Conservation (phyloP, 2,113 vertebrate species). For the Thoracochromis brauschi region DNA sequence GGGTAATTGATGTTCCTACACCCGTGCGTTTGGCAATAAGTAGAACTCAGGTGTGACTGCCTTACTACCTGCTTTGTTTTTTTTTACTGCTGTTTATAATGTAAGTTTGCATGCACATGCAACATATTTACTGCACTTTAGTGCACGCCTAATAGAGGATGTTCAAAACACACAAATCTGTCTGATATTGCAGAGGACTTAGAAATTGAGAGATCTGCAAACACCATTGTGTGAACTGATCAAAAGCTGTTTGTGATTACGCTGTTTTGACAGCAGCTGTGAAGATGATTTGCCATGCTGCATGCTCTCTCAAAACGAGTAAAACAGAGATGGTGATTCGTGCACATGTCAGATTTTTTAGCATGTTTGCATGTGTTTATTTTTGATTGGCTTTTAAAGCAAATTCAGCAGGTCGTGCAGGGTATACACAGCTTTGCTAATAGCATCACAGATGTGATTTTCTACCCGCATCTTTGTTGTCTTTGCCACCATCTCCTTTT, state of each 20-base stretch:
- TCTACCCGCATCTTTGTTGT: neutral
- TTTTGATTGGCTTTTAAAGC: neutral
- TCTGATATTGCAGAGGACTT: neutral
- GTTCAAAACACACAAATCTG: neutral
- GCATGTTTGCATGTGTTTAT: neutral
- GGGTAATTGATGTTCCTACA: neutral
- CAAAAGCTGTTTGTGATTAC: neutral
- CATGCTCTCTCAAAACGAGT: neutral
- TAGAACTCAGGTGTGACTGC: neutral
- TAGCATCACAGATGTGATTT: constrained; percentile 6
- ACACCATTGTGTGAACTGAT: neutral
- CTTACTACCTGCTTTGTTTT: neutral
- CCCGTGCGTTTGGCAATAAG: neutral
- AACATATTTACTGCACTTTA: neutral
- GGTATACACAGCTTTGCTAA: neutral
- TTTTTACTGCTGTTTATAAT: neutral
- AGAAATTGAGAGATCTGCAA: neutral
- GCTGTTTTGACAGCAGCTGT: neutral
- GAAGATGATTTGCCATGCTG: neutral
- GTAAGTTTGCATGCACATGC: neutral
- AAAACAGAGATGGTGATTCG: neutral
- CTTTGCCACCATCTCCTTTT: neutral
- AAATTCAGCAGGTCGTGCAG: neutral
- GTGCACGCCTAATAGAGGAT: neutral
- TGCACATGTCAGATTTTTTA: neutral